Evolutionary conservation across 2,113 vertebrate species (phyloP), one percentile per base, ranked within the genome.

Genomic region (Oncorhynchus keta): DNA sequence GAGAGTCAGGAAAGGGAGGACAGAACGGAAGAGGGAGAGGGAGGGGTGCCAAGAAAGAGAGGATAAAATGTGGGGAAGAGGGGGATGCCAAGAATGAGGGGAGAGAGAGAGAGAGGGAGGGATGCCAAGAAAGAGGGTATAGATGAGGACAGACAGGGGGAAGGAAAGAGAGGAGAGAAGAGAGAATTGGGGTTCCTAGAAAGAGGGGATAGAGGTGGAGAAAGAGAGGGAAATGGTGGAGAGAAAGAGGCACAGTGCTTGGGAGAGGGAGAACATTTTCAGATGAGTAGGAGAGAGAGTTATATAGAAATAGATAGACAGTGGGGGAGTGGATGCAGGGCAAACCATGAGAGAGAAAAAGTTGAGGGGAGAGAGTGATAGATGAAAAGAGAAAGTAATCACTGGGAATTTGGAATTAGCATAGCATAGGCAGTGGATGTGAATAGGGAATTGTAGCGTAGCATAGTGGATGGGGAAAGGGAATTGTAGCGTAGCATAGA

Each of bases 211-310:
- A 18, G 65, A 70, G 68, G 20, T 70, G 72, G 74, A 74, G 18
- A 84, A 78, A 79, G 72, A 89, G 83, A 72, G 72, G 76, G 83
- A 74, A 71, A 79, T 85, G 74, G 49, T 18, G 83, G 61, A 84
- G 45, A 71, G 18, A 65, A 22, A 30, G 66, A 68, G 26, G 66
- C 2, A 32, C 12, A 68, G 30, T 9, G 35, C 35, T 39, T 39
- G 35, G 35, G 71, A 57, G 28, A 30, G 18, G 26, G 72, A 72
- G 59, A 12, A 8, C 6, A 39, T 39, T 0, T 39, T 39, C 35
- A 39, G 35, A 39, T 6, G 12, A 62, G 51, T 59, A 55, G 72
- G 74, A 70, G 79, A 74, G 68, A 55, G 55, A 18, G 51, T 16
- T 16, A 20, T 16, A 20, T 57, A 20, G 51, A 57, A 4, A 6